phyloP scores from a whole-genome alignment of 2,113 vertebrate species.

The Protobothrops flavoviridis region DNA sequence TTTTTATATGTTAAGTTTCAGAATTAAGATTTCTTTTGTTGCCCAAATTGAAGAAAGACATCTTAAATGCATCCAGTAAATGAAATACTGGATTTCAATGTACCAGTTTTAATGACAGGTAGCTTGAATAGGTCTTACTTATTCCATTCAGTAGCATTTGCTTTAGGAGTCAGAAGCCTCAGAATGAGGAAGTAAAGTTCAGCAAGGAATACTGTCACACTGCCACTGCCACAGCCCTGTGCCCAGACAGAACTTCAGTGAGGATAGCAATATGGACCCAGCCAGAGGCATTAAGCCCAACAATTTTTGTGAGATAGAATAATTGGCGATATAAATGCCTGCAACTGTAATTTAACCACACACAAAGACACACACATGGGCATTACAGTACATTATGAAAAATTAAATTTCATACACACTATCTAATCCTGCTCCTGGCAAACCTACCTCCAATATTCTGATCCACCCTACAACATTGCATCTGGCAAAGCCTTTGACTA shows the following conservation, averaged over 20 bases:
- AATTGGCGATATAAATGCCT: background rate
- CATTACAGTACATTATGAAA: background rate
- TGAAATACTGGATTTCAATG: background rate
- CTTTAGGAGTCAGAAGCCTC: background rate
- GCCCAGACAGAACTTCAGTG: background rate
- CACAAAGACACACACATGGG: background rate
- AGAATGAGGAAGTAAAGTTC: background rate
- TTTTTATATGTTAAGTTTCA: slow-evolving; percentile 58
- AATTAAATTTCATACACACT: background rate
- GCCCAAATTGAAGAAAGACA: slow-evolving; percentile 41
- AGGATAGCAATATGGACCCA: background rate
- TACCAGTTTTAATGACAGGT: background rate
- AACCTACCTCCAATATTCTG: background rate
- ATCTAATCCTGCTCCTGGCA: background rate
- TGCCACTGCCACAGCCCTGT: background rate
- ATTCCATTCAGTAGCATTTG: slow-evolving; percentile 9
- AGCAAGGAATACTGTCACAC: background rate
- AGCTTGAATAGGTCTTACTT: slow-evolving; percentile 12
- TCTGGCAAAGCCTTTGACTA: background rate
- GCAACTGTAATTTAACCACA: background rate
- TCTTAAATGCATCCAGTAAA: slow-evolving; percentile 45
- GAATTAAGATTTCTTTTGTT: slow-evolving; percentile 58
- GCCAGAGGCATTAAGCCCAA: background rate
- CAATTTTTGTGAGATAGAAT: background rate
- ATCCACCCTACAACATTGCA: background rate